These are phyloP conservation scores for Ferrisia virgata DNA, from an alignment of 2,888 invertebrate genomes.

Conservation along the genomic window DNA sequence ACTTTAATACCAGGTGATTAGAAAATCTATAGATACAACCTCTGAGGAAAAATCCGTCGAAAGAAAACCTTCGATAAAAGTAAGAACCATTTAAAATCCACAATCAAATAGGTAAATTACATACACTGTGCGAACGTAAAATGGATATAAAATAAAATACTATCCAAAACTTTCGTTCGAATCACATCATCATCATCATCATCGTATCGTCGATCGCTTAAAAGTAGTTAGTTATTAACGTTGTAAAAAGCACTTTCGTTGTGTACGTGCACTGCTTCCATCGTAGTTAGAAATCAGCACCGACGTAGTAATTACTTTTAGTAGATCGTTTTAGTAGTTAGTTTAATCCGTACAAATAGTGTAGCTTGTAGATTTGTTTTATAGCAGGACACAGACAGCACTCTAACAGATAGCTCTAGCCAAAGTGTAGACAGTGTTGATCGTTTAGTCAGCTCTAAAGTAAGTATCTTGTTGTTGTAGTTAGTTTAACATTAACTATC, in stretches of 20 bases:
- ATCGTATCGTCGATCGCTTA: neutral
- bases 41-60: constrained; percentile 3
- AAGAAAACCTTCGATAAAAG: constrained; percentile 28
- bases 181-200: neutral
- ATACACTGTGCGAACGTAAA: neutral
- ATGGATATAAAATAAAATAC: neutral
- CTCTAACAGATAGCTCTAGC: neutral
- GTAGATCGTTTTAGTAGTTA: constrained; percentile 27
- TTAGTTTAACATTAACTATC: constrained; percentile 1
- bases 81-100: neutral
- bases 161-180: neutral
- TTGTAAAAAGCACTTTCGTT: neutral
- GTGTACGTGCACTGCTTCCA: neutral
- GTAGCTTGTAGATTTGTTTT: constrained; percentile 36
- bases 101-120: neutral
- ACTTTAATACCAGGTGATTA: neutral
- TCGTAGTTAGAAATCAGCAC: neutral
- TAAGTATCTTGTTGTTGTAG: constrained; percentile 27
- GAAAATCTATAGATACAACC: constrained; percentile 2
- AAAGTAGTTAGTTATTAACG: constrained; percentile 15
- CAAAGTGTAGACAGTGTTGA: constrained; percentile 15
- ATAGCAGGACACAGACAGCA: constrained; percentile 3
- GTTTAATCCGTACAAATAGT: neutral
- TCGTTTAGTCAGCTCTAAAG: neutral
- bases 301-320: neutral